Base-by-base conservation (phyloP, 2,888 invertebrate genomes). In the Andrena minutula region DNA sequence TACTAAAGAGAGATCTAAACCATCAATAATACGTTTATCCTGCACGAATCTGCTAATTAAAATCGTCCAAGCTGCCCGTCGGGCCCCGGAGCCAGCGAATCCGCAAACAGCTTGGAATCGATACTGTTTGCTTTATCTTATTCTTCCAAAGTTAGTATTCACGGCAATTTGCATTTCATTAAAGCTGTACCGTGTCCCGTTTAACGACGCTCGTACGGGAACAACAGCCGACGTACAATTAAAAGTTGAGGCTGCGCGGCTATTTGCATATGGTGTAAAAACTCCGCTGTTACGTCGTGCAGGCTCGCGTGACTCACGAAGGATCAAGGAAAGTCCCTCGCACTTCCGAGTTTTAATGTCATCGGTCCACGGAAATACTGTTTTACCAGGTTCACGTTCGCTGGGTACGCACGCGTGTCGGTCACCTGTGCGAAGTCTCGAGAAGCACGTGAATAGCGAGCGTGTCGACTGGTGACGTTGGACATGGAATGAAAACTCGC, bases 231-330 rank as follows among this genome's bases (percentile, higher is more conserved):
- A 32, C 53, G 73, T 51, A 66, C 82, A 83, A 82, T 83, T 82
- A 83, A 83, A 83, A 83, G 82, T 83, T 82, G 56, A 70, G 60
- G 28, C 70, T 41, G 65, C 53, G 63, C n/a, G 23, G 56, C 47
- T 74, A 81, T 81, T 83, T 83, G 82, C 82, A 77, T 83, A 83
- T 66, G 82, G 73, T 70, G 82, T 82, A 82, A 82, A 83, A 87
- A 87, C 83, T 78, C 41, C 66, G 83, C 76, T 71, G 65, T 58
- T 68, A 60, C 56, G 63, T 20, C 47, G 68, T 16, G 64, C 20
- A 47, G 58, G 79, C 53, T 88, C 75, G 88, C 88, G 88, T 88
- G 88, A 80, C 82, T 70, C 88, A 87, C 88, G 88, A 78, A 83
- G 78, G 66, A 71, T 65, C 69, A 53, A 53, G 71, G 63, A 80